Percentiles rank a stretch among this genome's conserved stretches.
These are phyloP conservation scores for Siphlonurus alternatus DNA, from an alignment of 2,888 invertebrate species.

Conservation along the genomic window DNA sequence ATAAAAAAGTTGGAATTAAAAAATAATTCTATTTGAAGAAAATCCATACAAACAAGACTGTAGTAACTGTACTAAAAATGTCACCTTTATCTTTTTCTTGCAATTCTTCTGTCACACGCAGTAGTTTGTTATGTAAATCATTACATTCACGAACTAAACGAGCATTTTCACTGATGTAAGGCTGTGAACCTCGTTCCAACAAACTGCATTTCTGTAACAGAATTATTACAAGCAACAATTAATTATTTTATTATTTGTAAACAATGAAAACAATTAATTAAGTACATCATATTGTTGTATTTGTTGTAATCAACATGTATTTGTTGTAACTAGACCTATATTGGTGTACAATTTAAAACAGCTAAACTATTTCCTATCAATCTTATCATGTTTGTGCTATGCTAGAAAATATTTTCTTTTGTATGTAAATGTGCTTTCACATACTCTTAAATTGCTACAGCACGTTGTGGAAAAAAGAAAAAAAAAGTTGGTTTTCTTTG, in stretches of 20 bases:
- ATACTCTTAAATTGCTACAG: too few relatives aligned
- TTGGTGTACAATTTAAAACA: too few relatives aligned
- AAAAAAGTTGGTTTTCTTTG: too few relatives aligned
- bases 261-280: background rate
- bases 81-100: slow-evolving; percentile 37
- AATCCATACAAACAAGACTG: too few relatives aligned
- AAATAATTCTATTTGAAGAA: slow-evolving; percentile 6
- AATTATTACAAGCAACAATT: slow-evolving; percentile 13
- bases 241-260: too few relatives aligned
- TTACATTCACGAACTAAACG: slow-evolving; percentile 59
- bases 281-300: background rate
- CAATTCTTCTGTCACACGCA: slow-evolving; percentile 45
- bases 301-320: background rate
- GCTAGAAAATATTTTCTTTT: too few relatives aligned
- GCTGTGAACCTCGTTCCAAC: slow-evolving; percentile 52
- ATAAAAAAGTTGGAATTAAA: slow-evolving; percentile 15
- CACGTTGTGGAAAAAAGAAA: too few relatives aligned
- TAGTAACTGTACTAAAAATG: background rate
- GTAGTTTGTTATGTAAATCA: slow-evolving; percentile 46
- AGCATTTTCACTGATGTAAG: slow-evolving; percentile 65
- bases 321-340: too few relatives aligned
- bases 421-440: too few relatives aligned
- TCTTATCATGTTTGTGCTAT: too few relatives aligned
- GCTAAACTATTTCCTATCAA: too few relatives aligned
- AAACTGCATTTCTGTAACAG: slow-evolving; percentile 45